Conservation (phyloP, 2,113 vertebrate species). For the Trinectes maculatus region DNA sequence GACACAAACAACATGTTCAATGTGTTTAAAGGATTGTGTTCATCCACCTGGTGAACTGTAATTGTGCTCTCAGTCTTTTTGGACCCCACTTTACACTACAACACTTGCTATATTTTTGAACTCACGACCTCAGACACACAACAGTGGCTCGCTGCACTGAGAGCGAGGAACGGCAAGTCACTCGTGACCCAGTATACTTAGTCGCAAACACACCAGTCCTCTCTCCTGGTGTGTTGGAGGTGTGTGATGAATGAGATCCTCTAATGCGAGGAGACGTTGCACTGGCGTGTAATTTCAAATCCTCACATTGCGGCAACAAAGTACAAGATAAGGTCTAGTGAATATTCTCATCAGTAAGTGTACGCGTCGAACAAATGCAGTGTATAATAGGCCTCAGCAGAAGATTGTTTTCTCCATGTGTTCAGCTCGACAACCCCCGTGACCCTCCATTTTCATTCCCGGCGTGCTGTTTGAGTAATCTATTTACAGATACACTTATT, state of each 20-base stretch:
- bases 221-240: constrained; percentile 70
- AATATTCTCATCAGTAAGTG: constrained; percentile 68
- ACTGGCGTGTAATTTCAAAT: constrained; percentile 76
- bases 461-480: constrained; percentile 4
- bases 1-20: too few species aligned
- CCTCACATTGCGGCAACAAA: constrained; percentile 77
- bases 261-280: constrained; percentile 81
- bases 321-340: constrained; percentile 65
- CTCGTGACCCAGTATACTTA: constrained; percentile 55
- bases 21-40: too few species aligned
- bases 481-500: neutral
- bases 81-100: neutral
- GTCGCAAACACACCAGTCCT: too few species aligned
- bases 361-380: constrained; percentile 54
- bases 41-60: too few species aligned
- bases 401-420: constrained; percentile 29
- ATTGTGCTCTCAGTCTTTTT: neutral
- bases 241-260: constrained; percentile 82
- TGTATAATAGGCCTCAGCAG: constrained; percentile 20
- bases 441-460: constrained; percentile 4
- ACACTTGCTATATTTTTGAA: constrained; percentile 10
- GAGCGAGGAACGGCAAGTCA: constrained; percentile 48
- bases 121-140: constrained; percentile 21
- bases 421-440: neutral
- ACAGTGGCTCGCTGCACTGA: constrained; percentile 11